These are phyloP conservation scores for Calameuta idolon DNA, from an alignment of 2,888 invertebrate species.

Conservation along the genomic window DNA sequence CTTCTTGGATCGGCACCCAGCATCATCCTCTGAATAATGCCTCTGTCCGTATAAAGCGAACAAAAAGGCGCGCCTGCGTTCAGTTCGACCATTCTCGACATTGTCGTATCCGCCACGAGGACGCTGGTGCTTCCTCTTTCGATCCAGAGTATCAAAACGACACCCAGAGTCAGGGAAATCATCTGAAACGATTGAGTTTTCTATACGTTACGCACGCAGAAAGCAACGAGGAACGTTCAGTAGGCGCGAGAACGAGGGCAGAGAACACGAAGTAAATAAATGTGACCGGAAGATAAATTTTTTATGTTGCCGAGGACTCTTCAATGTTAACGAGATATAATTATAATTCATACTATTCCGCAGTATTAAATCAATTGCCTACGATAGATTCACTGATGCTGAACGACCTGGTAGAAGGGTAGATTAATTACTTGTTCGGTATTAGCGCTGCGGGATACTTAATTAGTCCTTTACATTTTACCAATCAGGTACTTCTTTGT, in stretches of 20 bases:
- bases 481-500: background rate
- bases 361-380: background rate
- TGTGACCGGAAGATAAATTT: background rate
- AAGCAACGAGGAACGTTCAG: background rate
- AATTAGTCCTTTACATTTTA: background rate
- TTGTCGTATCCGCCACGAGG: constrained; percentile 73
- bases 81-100: constrained; percentile 76
- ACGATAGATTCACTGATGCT: background rate
- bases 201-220: background rate
- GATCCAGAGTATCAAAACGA: constrained; percentile 8
- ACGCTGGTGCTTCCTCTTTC: constrained; percentile 61
- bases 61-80: constrained; percentile 73
- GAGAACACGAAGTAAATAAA: background rate
- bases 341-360: background rate
- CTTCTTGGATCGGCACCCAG: constrained; percentile 71
- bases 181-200: background rate
- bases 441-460: background rate
- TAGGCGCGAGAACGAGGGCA: background rate
- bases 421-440: background rate
- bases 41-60: constrained; percentile 73
- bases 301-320: background rate
- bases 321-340: background rate
- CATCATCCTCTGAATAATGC: constrained; percentile 73
- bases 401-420: background rate
- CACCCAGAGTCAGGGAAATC: background rate